Base-by-base conservation (phyloP, 2,113 vertebrate species). In the Microcebus griseorufus region DNA sequence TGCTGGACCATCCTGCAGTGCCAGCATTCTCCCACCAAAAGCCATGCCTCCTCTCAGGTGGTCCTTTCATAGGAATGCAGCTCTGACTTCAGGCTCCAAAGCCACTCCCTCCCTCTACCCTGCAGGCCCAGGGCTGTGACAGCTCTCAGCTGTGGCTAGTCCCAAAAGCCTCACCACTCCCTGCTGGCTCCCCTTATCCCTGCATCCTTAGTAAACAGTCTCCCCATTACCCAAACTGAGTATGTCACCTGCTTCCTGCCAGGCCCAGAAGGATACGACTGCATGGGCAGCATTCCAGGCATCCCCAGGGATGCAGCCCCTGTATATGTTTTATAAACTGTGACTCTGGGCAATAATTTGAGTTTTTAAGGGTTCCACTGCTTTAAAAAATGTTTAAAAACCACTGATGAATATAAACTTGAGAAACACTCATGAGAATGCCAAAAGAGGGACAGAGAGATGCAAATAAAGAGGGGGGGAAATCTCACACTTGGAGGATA, bases 381-480 rank as follows among this genome's bases (percentile, higher is more conserved):
- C 51, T 48, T 23, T 53, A 62, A 85, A 94, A 73, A 32, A 25
- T 79, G 75, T 72, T 95, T 90, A 58, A 42, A 89, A 91, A 83
- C 18, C n/a, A 90, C 10, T 17, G 53, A 78, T 95, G 62, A 87
- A 93, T 70, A 93, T 34, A 72, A 95, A 79, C 14, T 84, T 79
- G 37, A 85, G 87, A 80, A 62, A 27, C 13, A 29, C 8, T 70
- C 51, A 76, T 53, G 55, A 91, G 55, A 91, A 70, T 53, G 45
- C 48, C 48, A 88, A 81, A 95, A 67, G 83, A 53, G 11, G 23
- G 64, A 73, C 16, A 83, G 12, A 65, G 4, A 79, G 51, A 90
- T 76, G 9, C 60, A 76, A 82, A 89, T 37, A 70, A 39, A 48
- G 14, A 75, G 12, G 34, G 32, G 53, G 32, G 62, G n/a, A 34